Conservation (phyloP, 2,888 invertebrate species). For the Rosalia funebris region DNA sequence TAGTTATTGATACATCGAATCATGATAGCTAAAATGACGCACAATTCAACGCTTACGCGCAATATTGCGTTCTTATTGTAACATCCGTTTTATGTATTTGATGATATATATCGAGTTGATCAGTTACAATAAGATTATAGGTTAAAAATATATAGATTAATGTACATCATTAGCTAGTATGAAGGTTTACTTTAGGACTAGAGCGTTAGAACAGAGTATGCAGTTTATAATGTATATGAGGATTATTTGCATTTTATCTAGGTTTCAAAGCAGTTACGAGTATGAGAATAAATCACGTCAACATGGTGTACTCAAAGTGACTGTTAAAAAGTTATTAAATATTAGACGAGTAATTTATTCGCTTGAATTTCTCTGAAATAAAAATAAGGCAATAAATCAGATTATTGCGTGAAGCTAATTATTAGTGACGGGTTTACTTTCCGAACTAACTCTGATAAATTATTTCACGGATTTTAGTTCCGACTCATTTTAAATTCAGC, state of each 20-base stretch:
- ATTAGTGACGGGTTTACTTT: constrained; percentile 37
- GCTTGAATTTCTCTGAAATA: constrained; percentile 12
- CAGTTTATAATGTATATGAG: neutral
- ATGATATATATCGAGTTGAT: no score
- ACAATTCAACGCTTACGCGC: no score
- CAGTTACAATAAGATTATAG: no score
- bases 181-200: no score
- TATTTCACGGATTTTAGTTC: constrained; percentile 13
- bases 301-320: constrained; percentile 3
- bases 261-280: neutral
- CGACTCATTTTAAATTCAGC: constrained; percentile 19
- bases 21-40: no score
- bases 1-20: no score
- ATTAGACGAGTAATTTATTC: constrained; percentile 14
- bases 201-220: no score
- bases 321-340: constrained; percentile 17
- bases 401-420: constrained; percentile 43
- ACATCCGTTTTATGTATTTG: no score
- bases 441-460: constrained; percentile 24
- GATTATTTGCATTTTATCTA: neutral
- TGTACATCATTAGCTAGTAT: no score
- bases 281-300: constrained; percentile 2
- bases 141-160: no score
- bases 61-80: no score
- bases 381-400: constrained; percentile 37